These are phyloP conservation scores for Oreochromis spilurus DNA, from an alignment of 2,113 vertebrate genomes.

Conservation along the genomic window DNA sequence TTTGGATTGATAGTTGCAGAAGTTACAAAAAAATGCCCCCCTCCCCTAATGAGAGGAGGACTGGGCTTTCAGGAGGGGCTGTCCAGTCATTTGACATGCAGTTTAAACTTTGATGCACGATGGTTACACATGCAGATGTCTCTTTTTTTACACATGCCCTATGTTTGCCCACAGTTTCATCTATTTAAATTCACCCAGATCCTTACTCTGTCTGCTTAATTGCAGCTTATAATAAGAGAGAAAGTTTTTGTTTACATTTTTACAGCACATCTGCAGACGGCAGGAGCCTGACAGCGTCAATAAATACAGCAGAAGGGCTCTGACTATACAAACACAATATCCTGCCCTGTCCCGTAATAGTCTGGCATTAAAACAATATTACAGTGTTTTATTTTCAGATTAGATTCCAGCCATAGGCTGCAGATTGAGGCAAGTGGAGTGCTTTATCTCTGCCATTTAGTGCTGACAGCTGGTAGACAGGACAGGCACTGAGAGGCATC, in stretches of 20 bases:
- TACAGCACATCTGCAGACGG: neutral
- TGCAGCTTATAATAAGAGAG: neutral
- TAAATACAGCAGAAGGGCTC: conserved; percentile 46
- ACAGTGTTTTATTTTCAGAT: conserved; percentile 61
- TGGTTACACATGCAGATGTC: neutral
- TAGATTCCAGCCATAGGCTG: conserved; percentile 35
- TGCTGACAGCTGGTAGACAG: conserved; percentile 54
- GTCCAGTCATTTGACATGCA: neutral
- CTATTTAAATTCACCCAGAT: neutral
- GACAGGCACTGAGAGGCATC: conserved; percentile 46
- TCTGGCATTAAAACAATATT: conserved; percentile 61
- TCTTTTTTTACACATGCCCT: neutral
- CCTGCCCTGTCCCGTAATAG: conserved; percentile 41
- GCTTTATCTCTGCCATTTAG: conserved; percentile 63
- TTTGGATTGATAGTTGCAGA: neutral
- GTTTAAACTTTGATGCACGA: neutral
- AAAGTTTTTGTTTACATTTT: conserved; percentile 7
- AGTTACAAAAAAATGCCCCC: neutral
- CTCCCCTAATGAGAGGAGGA: neutral
- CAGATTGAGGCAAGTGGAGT: conserved; percentile 37
- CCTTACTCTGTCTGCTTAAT: neutral
- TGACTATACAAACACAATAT: conserved; percentile 52
- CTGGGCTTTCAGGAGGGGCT: neutral
- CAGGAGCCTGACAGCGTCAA: conserved; percentile 11
- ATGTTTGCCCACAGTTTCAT: neutral